phyloP scores from a whole-genome alignment of 2,113 vertebrate species.

The Anas platyrhynchos region DNA sequence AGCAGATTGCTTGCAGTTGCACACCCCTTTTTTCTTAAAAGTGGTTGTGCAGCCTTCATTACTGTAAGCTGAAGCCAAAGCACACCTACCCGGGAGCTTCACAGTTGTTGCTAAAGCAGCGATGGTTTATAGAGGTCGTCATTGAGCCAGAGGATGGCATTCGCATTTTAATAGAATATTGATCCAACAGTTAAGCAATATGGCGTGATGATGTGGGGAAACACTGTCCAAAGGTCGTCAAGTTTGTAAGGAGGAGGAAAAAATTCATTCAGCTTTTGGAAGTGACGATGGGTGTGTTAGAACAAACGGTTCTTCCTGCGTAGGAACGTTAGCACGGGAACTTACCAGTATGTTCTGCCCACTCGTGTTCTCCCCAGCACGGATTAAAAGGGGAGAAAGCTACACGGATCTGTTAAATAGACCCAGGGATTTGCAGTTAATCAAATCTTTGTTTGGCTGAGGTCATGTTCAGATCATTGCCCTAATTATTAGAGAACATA shows the following conservation, averaged over 20 bases:
- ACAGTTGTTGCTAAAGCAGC: not conserved
- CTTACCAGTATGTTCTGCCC: not conserved
- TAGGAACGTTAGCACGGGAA: not conserved
- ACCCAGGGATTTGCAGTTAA: not conserved
- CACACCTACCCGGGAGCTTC: not conserved
- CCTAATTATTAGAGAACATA: slow-evolving; percentile 30
- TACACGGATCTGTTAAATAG: not conserved
- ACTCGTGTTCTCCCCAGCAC: not conserved
- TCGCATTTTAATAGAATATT: slow-evolving; percentile 12
- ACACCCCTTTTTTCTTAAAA: not conserved
- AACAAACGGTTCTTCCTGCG: not conserved
- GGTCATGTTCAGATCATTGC: slow-evolving; percentile 12
- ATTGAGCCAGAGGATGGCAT: not conserved
- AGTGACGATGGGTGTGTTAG: not conserved
- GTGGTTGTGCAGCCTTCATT: not conserved
- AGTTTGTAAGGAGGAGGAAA: not conserved
- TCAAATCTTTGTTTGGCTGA: not conserved
- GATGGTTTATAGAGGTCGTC: not conserved
- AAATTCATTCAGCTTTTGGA: not conserved
- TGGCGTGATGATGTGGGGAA: not conserved
- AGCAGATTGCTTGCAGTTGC: not conserved
- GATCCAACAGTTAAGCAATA: not conserved
- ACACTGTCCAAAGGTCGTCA: not conserved
- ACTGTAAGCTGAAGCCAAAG: not conserved
- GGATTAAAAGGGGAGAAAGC: not conserved